These are phyloP conservation scores for Spodoptera litura DNA, from an alignment of 1,140 invertebrate genomes.

Conservation along the genomic window DNA sequence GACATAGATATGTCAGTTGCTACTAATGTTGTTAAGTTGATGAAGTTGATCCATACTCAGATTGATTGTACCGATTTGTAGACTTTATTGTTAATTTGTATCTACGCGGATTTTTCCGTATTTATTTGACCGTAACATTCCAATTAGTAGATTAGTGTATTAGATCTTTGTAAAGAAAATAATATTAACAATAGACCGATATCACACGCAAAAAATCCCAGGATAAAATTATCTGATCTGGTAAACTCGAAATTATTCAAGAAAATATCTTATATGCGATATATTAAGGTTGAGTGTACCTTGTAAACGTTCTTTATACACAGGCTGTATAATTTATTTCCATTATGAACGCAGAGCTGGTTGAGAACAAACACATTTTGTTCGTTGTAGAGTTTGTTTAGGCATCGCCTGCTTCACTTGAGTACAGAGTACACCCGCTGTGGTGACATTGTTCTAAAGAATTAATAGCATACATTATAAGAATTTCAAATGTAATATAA, in stretches of 20 bases:
- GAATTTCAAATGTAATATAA: neutral
- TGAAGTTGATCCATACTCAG: too few relatives aligned
- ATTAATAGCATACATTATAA: neutral
- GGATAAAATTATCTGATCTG: too few relatives aligned
- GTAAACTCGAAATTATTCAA: neutral
- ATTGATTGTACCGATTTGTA: too few relatives aligned
- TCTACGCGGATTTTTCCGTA: too few relatives aligned
- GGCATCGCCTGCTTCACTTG: neutral
- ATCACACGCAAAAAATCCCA: too few relatives aligned
- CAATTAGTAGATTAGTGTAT: too few relatives aligned
- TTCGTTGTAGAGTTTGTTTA: conserved; percentile 7
- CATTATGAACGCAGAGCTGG: neutral
- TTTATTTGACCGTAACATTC: too few relatives aligned
- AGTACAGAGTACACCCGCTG: neutral
- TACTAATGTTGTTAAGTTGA: too few relatives aligned
- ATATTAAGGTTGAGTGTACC: neutral
- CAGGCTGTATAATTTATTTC: neutral
- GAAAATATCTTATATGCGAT: neutral
- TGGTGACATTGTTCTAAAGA: conserved; percentile 2
- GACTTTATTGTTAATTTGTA: too few relatives aligned
- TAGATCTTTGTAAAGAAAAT: too few relatives aligned
- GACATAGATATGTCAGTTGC: too few relatives aligned
- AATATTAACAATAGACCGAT: too few relatives aligned
- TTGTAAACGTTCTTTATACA: neutral
- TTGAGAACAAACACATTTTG: conserved; percentile 9